Evolutionary conservation across 92 coral and sea anemone genomes (phyloP).

Genomic region (Desmophyllum pertusum): DNA sequence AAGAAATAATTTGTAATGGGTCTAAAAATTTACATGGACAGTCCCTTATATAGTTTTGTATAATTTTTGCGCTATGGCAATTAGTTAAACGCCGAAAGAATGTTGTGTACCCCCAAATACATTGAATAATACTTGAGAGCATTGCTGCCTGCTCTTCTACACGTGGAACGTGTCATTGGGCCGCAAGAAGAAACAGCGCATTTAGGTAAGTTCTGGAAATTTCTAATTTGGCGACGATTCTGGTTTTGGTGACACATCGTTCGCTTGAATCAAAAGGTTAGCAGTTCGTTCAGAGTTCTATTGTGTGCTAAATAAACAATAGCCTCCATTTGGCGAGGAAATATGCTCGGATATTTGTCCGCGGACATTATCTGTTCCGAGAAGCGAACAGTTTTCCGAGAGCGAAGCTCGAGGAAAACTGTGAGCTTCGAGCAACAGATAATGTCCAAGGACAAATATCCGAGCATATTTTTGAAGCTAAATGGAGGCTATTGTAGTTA

Average conservation of each 20-base stretch:
- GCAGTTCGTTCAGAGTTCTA: not conserved
- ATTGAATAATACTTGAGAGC: not conserved
- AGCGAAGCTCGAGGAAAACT: too few species aligned
- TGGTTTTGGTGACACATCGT: not conserved
- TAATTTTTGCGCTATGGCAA: not conserved
- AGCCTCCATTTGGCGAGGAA: too few species aligned
- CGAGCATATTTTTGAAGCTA: too few species aligned
- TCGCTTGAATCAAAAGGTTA: not conserved
- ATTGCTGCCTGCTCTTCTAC: not conserved
- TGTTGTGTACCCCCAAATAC: not conserved
- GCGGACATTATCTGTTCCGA: too few species aligned
- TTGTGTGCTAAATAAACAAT: too few species aligned
- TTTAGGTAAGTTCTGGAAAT: not conserved
- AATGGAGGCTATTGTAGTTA: too few species aligned
- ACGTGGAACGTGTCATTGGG: not conserved
- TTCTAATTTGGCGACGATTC: not conserved
- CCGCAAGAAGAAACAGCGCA: not conserved
- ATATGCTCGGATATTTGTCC: too few species aligned
- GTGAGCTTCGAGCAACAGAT: too few species aligned
- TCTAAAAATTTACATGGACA: not conserved
- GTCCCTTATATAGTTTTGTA: not conserved
- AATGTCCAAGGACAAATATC: too few species aligned
- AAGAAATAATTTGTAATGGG: not conserved
- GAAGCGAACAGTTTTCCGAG: too few species aligned
- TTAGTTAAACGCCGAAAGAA: slow-evolving; percentile 30